Conservation (phyloP, 2,797 vertebrate species). For the Acridotheres tristis region DNA sequence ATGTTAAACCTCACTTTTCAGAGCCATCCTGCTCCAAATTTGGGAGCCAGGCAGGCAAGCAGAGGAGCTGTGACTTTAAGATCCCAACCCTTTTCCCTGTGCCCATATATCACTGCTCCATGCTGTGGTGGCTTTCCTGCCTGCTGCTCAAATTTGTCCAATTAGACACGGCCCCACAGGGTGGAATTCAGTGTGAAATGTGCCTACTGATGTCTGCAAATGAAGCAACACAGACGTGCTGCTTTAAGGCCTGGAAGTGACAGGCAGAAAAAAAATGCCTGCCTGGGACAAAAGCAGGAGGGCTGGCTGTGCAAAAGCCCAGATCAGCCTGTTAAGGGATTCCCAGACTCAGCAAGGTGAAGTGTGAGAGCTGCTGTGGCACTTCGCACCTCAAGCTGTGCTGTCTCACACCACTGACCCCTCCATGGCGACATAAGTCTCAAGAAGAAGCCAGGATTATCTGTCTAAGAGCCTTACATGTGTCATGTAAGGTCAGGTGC, state of each 20-base stretch:
- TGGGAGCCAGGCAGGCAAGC: slow-evolving; percentile 7
- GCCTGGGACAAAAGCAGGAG: slow-evolving; percentile 40
- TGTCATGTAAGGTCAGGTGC: slow-evolving; percentile 83
- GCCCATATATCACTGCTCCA: slow-evolving; percentile 85
- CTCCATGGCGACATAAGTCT: slow-evolving; percentile 80
- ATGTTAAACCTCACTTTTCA: accelerated
- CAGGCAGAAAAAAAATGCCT: slow-evolving; percentile 73
- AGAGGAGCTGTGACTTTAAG: slow-evolving; percentile 64
- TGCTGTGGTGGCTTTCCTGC: slow-evolving; percentile 80
- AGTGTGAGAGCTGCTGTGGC: slow-evolving; percentile 70
- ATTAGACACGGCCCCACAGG: slow-evolving; percentile 90
- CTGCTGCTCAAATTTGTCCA: slow-evolving; percentile 97
- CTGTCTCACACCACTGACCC: slow-evolving; percentile 79
- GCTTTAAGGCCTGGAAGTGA: slow-evolving; percentile 75
- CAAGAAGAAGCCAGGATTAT: slow-evolving; percentile 77
- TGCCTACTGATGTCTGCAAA: slow-evolving; percentile 84
- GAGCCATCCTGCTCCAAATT: neutral
- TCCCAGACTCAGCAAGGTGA: slow-evolving; percentile 73
- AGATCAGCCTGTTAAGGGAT: slow-evolving; percentile 76
- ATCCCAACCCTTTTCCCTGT: slow-evolving; percentile 11
- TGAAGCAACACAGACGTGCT: slow-evolving; percentile 77
- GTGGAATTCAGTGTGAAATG: slow-evolving; percentile 89
- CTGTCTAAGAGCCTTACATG: slow-evolving; percentile 83
- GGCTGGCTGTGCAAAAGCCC: slow-evolving; percentile 54
- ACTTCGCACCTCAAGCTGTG: slow-evolving; percentile 79